Evolutionary conservation across 2,113 vertebrate species (phyloP).

Genomic region (Calyptommatus sinebrachiatus): DNA sequence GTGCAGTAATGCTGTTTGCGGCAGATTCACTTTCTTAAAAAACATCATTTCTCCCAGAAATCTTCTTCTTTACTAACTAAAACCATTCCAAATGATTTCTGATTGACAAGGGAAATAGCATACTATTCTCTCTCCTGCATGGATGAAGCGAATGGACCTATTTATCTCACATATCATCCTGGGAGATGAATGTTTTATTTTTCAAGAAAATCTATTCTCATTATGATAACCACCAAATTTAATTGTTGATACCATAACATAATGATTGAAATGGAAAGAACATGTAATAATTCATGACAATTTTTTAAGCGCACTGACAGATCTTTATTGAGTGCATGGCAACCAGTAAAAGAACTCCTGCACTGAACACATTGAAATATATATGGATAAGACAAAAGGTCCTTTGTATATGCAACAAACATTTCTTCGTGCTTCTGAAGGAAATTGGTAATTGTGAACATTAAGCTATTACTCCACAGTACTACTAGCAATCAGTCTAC

Average conservation of each 20-base stretch:
- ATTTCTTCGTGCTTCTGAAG: slow-evolving; percentile 33
- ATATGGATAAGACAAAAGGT: slow-evolving; percentile 25
- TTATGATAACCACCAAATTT: background rate
- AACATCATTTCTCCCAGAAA: background rate
- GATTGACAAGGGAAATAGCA: background rate
- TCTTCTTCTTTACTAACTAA: too few species aligned
- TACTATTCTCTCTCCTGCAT: background rate
- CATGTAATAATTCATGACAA: background rate
- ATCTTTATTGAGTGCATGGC: slow-evolving; percentile 28
- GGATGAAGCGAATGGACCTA: background rate
- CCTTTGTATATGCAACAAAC: slow-evolving; percentile 30
- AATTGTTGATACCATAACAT: background rate
- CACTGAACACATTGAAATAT: background rate
- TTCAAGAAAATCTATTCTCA: background rate
- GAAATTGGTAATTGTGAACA: slow-evolving; percentile 32
- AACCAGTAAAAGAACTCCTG: background rate
- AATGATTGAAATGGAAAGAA: background rate
- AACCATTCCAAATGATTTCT: background rate
- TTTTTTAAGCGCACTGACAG: background rate
- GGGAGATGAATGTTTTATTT: background rate
- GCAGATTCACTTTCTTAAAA: background rate
- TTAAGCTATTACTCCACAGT: slow-evolving; percentile 54
- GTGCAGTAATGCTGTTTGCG: too few species aligned
- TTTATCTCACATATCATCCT: background rate
- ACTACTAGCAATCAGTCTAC: slow-evolving; percentile 46